phyloP scores from a whole-genome alignment of 1,140 invertebrate species.

The Caenorhabditis latens region DNA sequence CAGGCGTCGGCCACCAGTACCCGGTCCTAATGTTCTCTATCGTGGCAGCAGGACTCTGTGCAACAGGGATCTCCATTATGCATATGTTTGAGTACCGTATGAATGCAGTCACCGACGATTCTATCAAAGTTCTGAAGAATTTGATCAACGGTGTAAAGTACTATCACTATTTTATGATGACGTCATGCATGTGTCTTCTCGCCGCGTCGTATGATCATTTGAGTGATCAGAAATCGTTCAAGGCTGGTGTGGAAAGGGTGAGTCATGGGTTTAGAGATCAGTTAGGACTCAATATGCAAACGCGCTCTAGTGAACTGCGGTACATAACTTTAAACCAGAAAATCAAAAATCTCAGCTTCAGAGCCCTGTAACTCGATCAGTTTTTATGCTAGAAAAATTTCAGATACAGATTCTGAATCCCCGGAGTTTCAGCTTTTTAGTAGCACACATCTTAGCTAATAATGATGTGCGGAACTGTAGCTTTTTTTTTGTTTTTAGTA shows the following conservation, averaged over 20 bases:
- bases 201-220: slow-evolving; percentile 26
- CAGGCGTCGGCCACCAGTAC: background rate
- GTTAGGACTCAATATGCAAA: too few relatives aligned
- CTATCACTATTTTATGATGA: slow-evolving; percentile 40
- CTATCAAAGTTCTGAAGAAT: background rate
- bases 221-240: slow-evolving; percentile 1
- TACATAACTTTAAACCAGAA: too few relatives aligned
- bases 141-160: slow-evolving; percentile 2
- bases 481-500: too few relatives aligned
- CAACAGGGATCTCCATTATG: slow-evolving; percentile 1
- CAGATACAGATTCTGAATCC: too few relatives aligned
- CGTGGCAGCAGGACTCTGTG: background rate
- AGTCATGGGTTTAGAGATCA: background rate
- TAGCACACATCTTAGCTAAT: too few relatives aligned
- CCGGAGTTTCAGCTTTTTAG: too few relatives aligned
- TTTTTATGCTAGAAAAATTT: too few relatives aligned
- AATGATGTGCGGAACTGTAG: too few relatives aligned
- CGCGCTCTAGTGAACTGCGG: too few relatives aligned
- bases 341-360: too few relatives aligned
- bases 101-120: slow-evolving; percentile 31
- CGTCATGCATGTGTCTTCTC: slow-evolving; percentile 30
- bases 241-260: background rate
- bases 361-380: too few relatives aligned
- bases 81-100: slow-evolving; percentile 36
- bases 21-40: slow-evolving; percentile 12